Evolutionary conservation across 2,888 invertebrate genomes (phyloP).

Genomic region (Meteorus cinctellus): DNA sequence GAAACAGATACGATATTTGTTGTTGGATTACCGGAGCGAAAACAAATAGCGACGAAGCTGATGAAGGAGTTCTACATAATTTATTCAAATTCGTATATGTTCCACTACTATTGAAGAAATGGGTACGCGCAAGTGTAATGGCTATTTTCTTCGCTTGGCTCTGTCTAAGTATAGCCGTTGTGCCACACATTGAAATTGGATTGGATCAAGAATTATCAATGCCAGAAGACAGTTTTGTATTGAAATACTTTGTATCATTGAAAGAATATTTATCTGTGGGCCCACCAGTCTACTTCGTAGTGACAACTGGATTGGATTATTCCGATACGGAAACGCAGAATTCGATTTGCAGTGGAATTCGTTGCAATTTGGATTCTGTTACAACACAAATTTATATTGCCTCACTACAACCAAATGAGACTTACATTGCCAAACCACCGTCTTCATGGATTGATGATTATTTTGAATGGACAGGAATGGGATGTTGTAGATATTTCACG

Average conservation of each 20-base stretch:
- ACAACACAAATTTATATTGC: slow-evolving; percentile 80
- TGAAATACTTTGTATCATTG: slow-evolving; percentile 91
- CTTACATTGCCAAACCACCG: slow-evolving; percentile 90
- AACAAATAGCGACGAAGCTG: slow-evolving; percentile 76
- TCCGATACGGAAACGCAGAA: slow-evolving; percentile 83
- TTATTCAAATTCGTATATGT: slow-evolving; percentile 91
- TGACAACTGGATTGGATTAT: slow-evolving; percentile 86
- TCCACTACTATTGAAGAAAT: slow-evolving; percentile 86
- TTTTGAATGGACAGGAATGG: slow-evolving; percentile 87
- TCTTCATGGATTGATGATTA: slow-evolving; percentile 98
- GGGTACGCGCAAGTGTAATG: slow-evolving; percentile 84
- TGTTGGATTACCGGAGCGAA: slow-evolving; percentile 87
- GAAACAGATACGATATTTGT: slow-evolving; percentile 84
- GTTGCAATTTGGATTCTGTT: slow-evolving; percentile 85
- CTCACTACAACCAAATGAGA: slow-evolving; percentile 73
- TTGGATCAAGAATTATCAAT: slow-evolving; percentile 97
- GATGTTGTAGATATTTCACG: slow-evolving; percentile 80
- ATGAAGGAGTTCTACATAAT: slow-evolving; percentile 86
- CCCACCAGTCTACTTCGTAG: slow-evolving; percentile 94
- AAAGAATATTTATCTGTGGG: slow-evolving; percentile 91
- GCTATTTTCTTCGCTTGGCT: slow-evolving; percentile 94
- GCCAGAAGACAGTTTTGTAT: slow-evolving; percentile 97
- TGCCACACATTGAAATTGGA: slow-evolving; percentile 93
- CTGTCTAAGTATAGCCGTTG: slow-evolving; percentile 89
- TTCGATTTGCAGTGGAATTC: slow-evolving; percentile 85